Evolutionary conservation across 2,888 invertebrate genomes (phyloP).

Genomic region (Lepas anatifera): DNA sequence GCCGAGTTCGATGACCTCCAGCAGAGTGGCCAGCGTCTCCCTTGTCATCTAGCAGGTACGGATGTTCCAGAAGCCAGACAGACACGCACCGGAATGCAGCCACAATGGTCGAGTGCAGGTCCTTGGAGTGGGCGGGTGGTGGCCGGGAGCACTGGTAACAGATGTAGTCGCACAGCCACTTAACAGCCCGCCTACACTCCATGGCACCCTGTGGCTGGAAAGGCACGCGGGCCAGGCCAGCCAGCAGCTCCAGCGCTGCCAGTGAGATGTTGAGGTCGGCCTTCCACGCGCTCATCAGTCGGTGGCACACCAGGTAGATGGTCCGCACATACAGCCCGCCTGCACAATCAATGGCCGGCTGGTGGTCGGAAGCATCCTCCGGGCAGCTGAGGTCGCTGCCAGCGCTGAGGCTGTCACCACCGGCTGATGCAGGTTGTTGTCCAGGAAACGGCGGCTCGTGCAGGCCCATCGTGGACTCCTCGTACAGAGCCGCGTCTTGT

Average conservation of each 20-base stretch:
- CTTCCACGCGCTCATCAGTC: slow-evolving; percentile 91
- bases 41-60: slow-evolving; percentile 75
- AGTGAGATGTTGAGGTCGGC: slow-evolving; percentile 85
- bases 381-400: neutral
- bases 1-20: slow-evolving; percentile 94
- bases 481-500: slow-evolving; percentile 63
- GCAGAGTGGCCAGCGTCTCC: slow-evolving; percentile 82
- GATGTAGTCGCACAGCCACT: slow-evolving; percentile 97
- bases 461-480: slow-evolving; percentile 52
- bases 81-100: slow-evolving; percentile 78
- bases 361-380: neutral
- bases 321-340: slow-evolving; percentile 82
- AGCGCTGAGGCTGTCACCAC: neutral
- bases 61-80: slow-evolving; percentile 55
- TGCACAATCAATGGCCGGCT: slow-evolving; percentile 45
- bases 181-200: slow-evolving; percentile 83
- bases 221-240: slow-evolving; percentile 78
- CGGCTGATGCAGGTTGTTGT: slow-evolving; percentile 6
- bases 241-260: slow-evolving; percentile 81
- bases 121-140: slow-evolving; percentile 83
- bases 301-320: slow-evolving; percentile 86
- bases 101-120: slow-evolving; percentile 86
- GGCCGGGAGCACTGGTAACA: slow-evolving; percentile 88
- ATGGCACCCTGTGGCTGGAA: slow-evolving; percentile 80
- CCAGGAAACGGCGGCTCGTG: slow-evolving; percentile 30